Evolutionary conservation across 2,113 vertebrate genomes (phyloP), one percentile per base, ranked within the genome.

Genomic region (Caretta caretta): DNA sequence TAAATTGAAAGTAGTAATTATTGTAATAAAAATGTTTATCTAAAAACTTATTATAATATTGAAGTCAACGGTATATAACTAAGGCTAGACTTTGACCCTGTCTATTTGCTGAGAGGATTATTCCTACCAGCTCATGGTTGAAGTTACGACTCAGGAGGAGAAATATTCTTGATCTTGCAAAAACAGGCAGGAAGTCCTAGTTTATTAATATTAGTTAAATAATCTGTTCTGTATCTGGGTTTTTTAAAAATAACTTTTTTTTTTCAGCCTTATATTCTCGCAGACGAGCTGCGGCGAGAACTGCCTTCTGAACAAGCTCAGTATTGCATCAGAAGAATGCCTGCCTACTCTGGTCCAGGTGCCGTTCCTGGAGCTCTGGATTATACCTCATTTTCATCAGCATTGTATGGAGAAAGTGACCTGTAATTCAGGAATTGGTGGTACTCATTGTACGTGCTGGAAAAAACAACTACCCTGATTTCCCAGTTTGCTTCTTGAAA

Each of bases 301-400:
- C 97, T 99, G 89, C 99, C 99, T 75, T 98, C 99, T 3, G 99
- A 99, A 75, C 99, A 99, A 97, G 99, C 99, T 86, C 98, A 99
- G 94, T 99, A 99, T 91, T 99, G 99, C 96, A 98, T 99, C 96
- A 98, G 98, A 95, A 98, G 98, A 86, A 99, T 99, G 99, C 98
- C 99, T 1, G 92, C 98, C 0, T 99, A 99, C 96, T 96, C 97
- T 0, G 99, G 99, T n/a, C 98, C 98, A 0, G 98, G 98, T 4
- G 97, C 97, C 2, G 98, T 98, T 50, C 98, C 98, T 0, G 99
- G 99, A 5, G 99, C 99, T 89, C 97, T 99, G 97, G 99, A 99
- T 97, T 99, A 99, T 93, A 96, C 98, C 2, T 98, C 98, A 0
- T 99, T 99, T 96, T 99, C 99, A 2, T 99, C 98, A 6, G 99